Evolutionary conservation across 2,797 vertebrate genomes (phyloP).

Genomic region (Holocentrus rufus): DNA sequence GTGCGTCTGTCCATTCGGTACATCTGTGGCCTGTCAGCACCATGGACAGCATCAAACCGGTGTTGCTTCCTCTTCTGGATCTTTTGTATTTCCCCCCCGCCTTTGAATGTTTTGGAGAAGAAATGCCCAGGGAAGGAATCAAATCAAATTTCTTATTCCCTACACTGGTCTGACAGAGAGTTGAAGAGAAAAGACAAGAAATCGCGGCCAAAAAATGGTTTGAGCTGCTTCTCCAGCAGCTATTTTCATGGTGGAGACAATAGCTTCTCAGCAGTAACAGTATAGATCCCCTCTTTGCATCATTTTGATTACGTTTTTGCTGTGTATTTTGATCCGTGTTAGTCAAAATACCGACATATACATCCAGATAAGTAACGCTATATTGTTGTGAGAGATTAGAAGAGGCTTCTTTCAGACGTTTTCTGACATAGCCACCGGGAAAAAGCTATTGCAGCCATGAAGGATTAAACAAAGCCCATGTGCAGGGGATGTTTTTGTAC

Average conservation of each 20-base stretch:
- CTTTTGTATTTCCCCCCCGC: conserved; percentile 32
- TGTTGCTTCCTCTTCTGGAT: conserved; percentile 28
- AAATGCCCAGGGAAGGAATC: conserved; percentile 47
- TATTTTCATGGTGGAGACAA: conserved; percentile 24
- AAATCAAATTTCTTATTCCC: conserved; percentile 52
- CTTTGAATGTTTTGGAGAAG: conserved; percentile 44
- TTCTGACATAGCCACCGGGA: neutral
- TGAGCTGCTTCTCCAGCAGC: conserved; percentile 33
- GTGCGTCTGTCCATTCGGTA: conserved; percentile 18
- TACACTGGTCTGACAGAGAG: conserved; percentile 52
- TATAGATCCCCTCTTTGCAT: neutral
- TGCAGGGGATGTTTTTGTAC: neutral
- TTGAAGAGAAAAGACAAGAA: conserved; percentile 46
- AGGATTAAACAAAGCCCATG: neutral
- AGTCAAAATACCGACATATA: neutral
- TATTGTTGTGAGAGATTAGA: neutral
- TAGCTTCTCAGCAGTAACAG: neutral
- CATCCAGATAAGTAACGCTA: neutral
- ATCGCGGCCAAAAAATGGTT: conserved; percentile 36
- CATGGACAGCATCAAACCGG: conserved; percentile 48
- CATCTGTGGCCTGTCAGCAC: conserved; percentile 41
- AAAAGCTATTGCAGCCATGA: neutral
- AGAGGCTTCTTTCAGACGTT: neutral
- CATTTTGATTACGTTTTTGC: neutral
- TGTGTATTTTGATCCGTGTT: neutral